These are phyloP conservation scores for Drosophila pseudoananassae DNA, from an alignment of 1,140 invertebrate species.

Conservation along the genomic window DNA sequence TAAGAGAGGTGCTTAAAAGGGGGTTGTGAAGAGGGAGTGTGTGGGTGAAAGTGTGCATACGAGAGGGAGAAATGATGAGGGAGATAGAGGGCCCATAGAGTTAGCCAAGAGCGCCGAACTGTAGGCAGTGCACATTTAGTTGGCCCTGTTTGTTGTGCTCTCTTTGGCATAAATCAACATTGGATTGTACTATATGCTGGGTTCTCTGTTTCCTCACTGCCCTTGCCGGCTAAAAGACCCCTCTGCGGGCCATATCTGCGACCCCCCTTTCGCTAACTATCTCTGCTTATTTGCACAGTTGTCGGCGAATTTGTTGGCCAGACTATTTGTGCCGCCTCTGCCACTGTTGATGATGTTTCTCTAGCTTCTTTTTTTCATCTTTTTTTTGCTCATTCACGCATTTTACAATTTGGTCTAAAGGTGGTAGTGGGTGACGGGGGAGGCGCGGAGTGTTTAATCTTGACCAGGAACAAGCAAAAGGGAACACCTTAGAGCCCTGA, in stretches of 20 bases:
- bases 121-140: constrained; percentile 29
- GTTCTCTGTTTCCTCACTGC: not conserved
- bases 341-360: constrained; percentile 30
- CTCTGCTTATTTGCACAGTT: constrained; percentile 73
- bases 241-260: constrained; percentile 4
- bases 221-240: constrained; percentile 3
- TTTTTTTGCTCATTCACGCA: constrained; percentile 43
- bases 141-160: constrained; percentile 57
- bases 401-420: constrained; percentile 27
- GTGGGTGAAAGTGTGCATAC: not conserved
- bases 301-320: constrained; percentile 67
- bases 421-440: not conserved
- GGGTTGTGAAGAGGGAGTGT: not conserved
- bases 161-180: constrained; percentile 69
- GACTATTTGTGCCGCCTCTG: constrained; percentile 36
- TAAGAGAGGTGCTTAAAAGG: not conserved
- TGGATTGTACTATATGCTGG: constrained; percentile 32
- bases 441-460: constrained; percentile 26
- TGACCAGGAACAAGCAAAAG: constrained; percentile 31
- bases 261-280: not conserved
- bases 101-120: not conserved
- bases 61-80: not conserved
- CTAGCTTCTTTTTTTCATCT: constrained; percentile 9
- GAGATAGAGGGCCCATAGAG: not conserved
- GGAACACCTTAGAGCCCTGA: constrained; percentile 22